phyloP scores from a whole-genome alignment of 2,797 vertebrate species.

The Sebastes variabilis region DNA sequence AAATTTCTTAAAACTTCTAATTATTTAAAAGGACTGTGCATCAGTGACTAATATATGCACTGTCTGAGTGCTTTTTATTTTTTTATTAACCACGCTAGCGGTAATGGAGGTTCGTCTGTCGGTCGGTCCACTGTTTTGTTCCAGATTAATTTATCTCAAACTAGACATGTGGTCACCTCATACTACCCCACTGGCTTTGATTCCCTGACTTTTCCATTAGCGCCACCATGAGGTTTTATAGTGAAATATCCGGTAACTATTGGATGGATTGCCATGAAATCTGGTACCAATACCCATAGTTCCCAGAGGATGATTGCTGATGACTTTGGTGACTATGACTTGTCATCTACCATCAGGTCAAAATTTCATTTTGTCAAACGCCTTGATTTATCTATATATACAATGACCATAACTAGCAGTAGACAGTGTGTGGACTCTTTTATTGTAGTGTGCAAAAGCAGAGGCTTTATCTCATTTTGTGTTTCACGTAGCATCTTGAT shows the following conservation, averaged over 20 bases:
- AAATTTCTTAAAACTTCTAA: background rate
- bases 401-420: background rate
- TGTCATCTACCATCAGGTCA: too few relatives aligned
- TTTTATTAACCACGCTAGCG: background rate
- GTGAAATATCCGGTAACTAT: too few relatives aligned
- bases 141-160: background rate
- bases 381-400: background rate
- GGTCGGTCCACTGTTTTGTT: background rate
- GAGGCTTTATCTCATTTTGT: background rate
- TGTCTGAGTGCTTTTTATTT: background rate
- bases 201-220: background rate
- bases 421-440: background rate
- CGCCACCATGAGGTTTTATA: background rate
- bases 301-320: too few relatives aligned
- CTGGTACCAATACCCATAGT: too few relatives aligned
- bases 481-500: background rate
- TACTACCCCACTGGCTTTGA: background rate
- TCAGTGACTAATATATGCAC: background rate
- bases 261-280: too few relatives aligned
- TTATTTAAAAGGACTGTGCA: background rate
- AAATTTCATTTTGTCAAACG: background rate
- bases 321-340: too few relatives aligned
- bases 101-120: background rate
- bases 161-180: background rate
- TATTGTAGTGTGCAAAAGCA: background rate